Percentiles rank a stretch among this genome's conserved stretches.
phyloP scores from a whole-genome alignment of 2,888 invertebrate species.

The Theretra japonica region DNA sequence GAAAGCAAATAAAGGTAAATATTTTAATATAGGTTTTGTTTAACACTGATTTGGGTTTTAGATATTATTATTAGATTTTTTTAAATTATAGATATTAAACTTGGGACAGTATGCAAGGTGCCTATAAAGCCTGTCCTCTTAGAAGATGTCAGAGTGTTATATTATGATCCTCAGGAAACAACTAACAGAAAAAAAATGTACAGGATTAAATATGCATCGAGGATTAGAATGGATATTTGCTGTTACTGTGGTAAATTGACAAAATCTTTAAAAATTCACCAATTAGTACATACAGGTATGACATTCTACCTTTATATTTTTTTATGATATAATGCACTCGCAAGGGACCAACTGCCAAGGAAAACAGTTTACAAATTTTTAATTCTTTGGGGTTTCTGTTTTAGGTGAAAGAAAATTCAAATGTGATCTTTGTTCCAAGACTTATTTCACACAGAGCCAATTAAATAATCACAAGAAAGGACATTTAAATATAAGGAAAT shows the following conservation, averaged over 20 bases:
- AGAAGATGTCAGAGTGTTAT: conserved; percentile 51
- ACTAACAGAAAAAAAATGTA: conserved; percentile 29
- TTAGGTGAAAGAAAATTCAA: conserved; percentile 57
- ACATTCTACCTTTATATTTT: not conserved
- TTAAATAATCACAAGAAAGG: conserved; percentile 46
- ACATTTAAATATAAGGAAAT: conserved; percentile 42
- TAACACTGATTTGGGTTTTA: not conserved
- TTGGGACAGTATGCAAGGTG: conserved; percentile 27
- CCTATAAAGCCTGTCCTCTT: conserved; percentile 60
- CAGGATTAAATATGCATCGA: conserved; percentile 31
- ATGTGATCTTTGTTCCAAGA: conserved; percentile 60
- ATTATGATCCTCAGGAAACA: conserved; percentile 8
- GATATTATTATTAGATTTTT: not conserved
- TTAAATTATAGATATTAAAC: conserved; percentile 2
- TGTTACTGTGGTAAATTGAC: conserved; percentile 64
- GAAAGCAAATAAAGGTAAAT: conserved; percentile 34
- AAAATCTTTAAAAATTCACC: conserved; percentile 51
- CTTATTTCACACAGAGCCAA: conserved; percentile 41
- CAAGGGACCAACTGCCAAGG: not conserved
- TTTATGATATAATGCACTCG: not conserved
- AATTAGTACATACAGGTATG: conserved; percentile 58
- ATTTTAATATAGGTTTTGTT: not conserved
- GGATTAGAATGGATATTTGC: conserved; percentile 50
- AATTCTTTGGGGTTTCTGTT: conserved; percentile 32
- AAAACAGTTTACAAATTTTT: not conserved